These are phyloP conservation scores for Nysson spinosus DNA, from an alignment of 2,888 invertebrate genomes.

Conservation along the genomic window DNA sequence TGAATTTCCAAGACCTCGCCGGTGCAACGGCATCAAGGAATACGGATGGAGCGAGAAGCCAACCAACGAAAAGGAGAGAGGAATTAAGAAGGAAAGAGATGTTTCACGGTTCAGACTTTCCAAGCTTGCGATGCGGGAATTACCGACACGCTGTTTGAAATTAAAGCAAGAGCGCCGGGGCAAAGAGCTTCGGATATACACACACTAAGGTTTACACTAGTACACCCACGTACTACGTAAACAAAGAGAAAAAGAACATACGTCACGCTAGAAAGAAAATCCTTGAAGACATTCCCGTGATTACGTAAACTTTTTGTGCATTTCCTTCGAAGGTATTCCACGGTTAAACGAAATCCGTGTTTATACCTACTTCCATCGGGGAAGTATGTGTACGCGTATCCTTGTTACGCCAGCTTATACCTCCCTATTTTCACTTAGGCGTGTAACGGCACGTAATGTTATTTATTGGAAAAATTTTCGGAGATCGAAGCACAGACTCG, in stretches of 20 bases:
- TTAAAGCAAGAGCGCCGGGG: conserved; percentile 42
- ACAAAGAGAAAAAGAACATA: conserved; percentile 1
- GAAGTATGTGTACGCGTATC: too few species aligned
- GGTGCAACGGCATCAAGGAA: conserved; percentile 23
- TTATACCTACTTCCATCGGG: too few species aligned
- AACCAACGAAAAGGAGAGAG: not conserved
- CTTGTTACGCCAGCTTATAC: too few species aligned
- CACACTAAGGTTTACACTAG: not conserved
- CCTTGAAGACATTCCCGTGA: conserved; percentile 37
- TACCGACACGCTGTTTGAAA: conserved; percentile 52
- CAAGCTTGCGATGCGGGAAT: conserved; percentile 40
- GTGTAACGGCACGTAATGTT: too few species aligned
- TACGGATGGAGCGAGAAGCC: not conserved
- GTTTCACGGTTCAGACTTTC: conserved; percentile 49
- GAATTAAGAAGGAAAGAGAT: conserved; percentile 14
- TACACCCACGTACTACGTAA: not conserved
- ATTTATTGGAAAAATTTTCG: too few species aligned
- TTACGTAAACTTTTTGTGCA: conserved; percentile 18
- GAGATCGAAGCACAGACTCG: too few species aligned
- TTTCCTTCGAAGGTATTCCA: too few species aligned
- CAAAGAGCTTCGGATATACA: conserved; percentile 38
- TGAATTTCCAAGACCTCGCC: conserved; percentile 55
- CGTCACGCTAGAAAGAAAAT: conserved; percentile 17
- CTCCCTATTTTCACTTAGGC: too few species aligned
- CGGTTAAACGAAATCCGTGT: too few species aligned